Conservation (phyloP, 2,113 vertebrate genomes). For the Osmerus eperlanus region DNA sequence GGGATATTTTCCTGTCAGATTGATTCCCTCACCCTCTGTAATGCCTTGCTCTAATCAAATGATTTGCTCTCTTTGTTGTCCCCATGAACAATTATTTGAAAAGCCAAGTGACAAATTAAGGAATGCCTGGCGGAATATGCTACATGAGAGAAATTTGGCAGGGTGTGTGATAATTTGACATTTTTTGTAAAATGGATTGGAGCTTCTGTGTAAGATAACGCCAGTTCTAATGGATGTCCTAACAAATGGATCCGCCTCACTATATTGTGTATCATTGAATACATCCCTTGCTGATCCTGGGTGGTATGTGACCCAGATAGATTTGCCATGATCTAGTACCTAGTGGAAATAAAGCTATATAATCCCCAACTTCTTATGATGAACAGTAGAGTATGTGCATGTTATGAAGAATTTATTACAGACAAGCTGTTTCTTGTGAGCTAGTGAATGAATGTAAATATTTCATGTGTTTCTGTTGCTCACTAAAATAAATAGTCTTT, state of each 20-base stretch:
- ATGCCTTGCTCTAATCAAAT: constrained; percentile 48
- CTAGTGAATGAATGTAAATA: constrained; percentile 6
- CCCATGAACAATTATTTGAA: constrained; percentile 42
- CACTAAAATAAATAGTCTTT: constrained; percentile 17
- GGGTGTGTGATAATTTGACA: not conserved
- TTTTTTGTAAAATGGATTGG: not conserved
- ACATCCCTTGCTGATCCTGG: not conserved
- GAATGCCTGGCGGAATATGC: constrained; percentile 27
- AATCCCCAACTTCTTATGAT: not conserved
- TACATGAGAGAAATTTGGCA: constrained; percentile 37
- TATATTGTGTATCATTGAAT: not conserved
- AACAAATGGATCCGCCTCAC: not conserved
- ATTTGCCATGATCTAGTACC: not conserved
- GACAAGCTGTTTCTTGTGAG: constrained; percentile 31
- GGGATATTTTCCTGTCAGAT: constrained; percentile 50
- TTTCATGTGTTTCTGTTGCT: constrained; percentile 12
- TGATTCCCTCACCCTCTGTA: constrained; percentile 47
- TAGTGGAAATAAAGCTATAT: not conserved
- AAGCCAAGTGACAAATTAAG: constrained; percentile 55
- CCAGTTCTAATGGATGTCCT: not conserved
- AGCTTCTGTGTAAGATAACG: not conserved
- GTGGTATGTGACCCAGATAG: not conserved
- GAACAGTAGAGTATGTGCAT: constrained; percentile 5
- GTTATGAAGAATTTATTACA: constrained; percentile 22
- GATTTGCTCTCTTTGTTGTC: constrained; percentile 40